Evolutionary conservation across 1,140 invertebrate genomes (phyloP).

Genomic region (Ganaspis sp.): DNA sequence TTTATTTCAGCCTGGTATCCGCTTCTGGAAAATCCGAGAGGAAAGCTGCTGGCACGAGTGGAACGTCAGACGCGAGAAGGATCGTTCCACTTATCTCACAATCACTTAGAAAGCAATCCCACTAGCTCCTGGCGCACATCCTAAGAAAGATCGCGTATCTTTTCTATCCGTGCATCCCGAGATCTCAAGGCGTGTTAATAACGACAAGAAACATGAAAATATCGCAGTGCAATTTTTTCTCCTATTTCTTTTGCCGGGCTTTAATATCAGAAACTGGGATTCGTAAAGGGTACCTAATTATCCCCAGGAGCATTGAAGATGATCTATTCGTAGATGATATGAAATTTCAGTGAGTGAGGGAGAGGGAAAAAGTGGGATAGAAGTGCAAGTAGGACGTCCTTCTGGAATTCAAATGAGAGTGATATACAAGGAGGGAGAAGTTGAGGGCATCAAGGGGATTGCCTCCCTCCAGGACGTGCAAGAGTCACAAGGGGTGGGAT

Average conservation of each 20-base stretch:
- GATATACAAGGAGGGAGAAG: conserved; percentile 47
- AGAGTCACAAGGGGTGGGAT: conserved; percentile 62
- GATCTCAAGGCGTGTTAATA: conserved; percentile 62
- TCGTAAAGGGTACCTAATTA: conserved; percentile 70
- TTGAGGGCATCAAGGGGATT: conserved; percentile 34
- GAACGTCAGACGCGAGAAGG: conserved; percentile 20
- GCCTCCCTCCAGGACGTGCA: conserved; percentile 38
- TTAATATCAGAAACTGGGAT: conserved; percentile 59
- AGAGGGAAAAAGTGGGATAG: conserved; percentile 47
- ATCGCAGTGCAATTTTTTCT: conserved; percentile 49
- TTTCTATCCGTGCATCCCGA: conserved; percentile 45
- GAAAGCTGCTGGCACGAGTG: conserved; percentile 15
- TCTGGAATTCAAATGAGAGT: conserved; percentile 72
- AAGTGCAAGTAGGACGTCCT: conserved; percentile 64
- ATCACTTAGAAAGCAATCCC: conserved; percentile 62
- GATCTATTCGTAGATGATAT: conserved; percentile 69
- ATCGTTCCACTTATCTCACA: conserved; percentile 54
- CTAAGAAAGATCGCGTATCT: conserved; percentile 65
- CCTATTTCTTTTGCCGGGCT: conserved; percentile 46
- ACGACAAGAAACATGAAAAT: conserved; percentile 53
- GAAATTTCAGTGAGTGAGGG: conserved; percentile 58
- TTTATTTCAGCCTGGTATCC: conserved; percentile 7
- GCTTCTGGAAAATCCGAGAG: background rate
- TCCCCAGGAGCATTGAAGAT: conserved; percentile 69
- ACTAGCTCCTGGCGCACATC: conserved; percentile 35